A percentile compares a stretch with the other conserved stretches of the same genome.
Evolutionary conservation across 2,888 invertebrate genomes (phyloP).

Genomic region (Tipula unca): DNA sequence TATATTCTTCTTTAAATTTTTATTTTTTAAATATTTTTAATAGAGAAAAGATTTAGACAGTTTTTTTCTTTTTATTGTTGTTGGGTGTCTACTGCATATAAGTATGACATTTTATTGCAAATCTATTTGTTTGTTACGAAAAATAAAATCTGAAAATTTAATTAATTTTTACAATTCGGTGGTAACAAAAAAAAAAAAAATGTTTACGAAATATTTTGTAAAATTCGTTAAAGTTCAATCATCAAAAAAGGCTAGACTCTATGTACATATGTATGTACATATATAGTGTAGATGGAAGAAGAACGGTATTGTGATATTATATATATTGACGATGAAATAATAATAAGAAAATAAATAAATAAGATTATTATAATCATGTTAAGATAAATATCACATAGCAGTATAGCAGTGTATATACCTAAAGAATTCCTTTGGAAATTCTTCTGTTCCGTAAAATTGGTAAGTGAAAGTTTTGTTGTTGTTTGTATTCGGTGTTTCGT

Average conservation of each 20-base stretch:
- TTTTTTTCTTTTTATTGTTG: not conserved
- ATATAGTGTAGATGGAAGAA: not conserved
- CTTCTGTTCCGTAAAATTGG: not conserved
- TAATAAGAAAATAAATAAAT: not conserved
- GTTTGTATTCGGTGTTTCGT: not conserved
- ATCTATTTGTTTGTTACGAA: not conserved
- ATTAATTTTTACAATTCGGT: not conserved
- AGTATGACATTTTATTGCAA: not conserved
- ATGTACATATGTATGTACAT: not conserved
- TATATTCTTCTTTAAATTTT: not conserved
- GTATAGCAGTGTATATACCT: not conserved
- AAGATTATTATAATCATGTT: not conserved
- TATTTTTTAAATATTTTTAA: not conserved
- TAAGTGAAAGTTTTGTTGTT: not conserved
- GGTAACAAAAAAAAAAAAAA: not conserved
- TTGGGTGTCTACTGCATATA: not conserved
- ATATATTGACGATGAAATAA: not conserved
- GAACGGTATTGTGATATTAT: not conserved
- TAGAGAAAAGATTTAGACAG: not conserved
- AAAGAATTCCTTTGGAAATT: not conserved
- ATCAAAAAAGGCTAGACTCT: not conserved
- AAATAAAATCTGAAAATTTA: not conserved
- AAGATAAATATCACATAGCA: not conserved
- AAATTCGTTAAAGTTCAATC: not conserved
- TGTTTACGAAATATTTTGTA: not conserved